Percentiles rank a stretch among this genome's conserved stretches.
Evolutionary conservation across 2,797 vertebrate species (phyloP).

Genomic region (Artibeus lituratus): DNA sequence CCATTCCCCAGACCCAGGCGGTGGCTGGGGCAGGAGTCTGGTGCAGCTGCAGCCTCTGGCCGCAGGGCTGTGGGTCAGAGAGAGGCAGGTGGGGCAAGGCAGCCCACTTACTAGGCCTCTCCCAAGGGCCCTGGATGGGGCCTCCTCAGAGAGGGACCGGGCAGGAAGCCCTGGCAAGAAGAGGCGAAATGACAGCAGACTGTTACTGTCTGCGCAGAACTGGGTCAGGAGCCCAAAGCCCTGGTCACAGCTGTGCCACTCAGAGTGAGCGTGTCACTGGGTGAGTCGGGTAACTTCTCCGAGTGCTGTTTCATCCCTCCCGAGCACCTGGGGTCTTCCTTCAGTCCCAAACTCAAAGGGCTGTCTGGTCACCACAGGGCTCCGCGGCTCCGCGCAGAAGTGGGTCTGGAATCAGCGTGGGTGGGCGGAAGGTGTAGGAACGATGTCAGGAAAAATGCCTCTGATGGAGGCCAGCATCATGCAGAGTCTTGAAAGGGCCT

Average conservation of each 20-base stretch:
- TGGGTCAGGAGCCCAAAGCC: neutral
- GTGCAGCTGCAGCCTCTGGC: neutral
- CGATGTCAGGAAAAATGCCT: neutral
- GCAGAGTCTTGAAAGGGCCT: neutral
- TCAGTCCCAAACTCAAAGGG: fast-evolving
- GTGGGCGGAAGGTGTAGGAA: neutral
- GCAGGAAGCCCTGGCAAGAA: fast-evolving
- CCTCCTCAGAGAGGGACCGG: neutral
- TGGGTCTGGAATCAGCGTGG: fast-evolving
- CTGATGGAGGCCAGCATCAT: neutral
- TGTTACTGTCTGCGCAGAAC: fast-evolving
- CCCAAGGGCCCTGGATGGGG: fast-evolving
- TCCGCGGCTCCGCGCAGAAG: fast-evolving
- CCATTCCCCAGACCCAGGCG: neutral
- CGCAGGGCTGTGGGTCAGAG: fast-evolving
- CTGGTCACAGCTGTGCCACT: neutral
- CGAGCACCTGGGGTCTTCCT: fast-evolving
- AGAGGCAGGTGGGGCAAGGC: neutral
- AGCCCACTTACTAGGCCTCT: fast-evolving
- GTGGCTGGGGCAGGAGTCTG: neutral
- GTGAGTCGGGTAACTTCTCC: neutral
- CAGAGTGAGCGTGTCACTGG: fast-evolving
- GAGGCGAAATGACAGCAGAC: fast-evolving
- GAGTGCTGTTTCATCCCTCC: neutral
- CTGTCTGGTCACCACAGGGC: neutral